phyloP scores from a whole-genome alignment of 2,113 vertebrate genomes.

The Ptilorrhoa leucosticta region DNA sequence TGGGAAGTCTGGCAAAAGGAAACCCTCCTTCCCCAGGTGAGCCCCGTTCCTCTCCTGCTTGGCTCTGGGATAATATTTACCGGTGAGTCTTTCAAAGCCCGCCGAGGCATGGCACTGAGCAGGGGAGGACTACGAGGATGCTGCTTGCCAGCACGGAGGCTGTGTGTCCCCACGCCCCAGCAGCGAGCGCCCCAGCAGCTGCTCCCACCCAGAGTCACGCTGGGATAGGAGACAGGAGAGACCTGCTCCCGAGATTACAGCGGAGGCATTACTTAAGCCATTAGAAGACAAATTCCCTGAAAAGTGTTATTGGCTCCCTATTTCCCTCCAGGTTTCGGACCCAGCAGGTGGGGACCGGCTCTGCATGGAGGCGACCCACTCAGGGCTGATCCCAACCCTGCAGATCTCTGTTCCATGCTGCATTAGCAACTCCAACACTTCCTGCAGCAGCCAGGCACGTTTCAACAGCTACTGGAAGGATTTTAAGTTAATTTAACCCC shows the following conservation, averaged over 20 bases:
- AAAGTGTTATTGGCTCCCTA: background rate
- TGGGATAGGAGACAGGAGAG: background rate
- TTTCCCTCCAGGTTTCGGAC: background rate
- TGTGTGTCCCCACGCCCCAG: fast-evolving
- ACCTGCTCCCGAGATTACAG: fast-evolving
- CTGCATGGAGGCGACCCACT: background rate
- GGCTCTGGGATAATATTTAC: background rate
- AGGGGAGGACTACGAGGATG: background rate
- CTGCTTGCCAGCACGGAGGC: background rate
- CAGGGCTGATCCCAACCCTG: background rate
- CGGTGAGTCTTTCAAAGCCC: background rate
- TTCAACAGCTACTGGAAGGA: background rate
- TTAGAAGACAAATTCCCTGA: background rate
- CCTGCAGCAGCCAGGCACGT: background rate
- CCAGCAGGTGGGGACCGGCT: background rate
- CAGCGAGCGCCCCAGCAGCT: fast-evolving
- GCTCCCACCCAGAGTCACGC: fast-evolving
- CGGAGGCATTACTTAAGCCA: fast-evolving
- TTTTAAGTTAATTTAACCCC: background rate
- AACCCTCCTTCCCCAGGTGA: background rate
- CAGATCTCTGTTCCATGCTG: background rate
- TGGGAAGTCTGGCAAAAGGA: background rate
- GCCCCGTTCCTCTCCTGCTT: background rate
- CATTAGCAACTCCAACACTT: background rate
- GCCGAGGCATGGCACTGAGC: fast-evolving